Base-by-base conservation (phyloP, 2,113 vertebrate genomes). In the Tupaia chinensis region DNA sequence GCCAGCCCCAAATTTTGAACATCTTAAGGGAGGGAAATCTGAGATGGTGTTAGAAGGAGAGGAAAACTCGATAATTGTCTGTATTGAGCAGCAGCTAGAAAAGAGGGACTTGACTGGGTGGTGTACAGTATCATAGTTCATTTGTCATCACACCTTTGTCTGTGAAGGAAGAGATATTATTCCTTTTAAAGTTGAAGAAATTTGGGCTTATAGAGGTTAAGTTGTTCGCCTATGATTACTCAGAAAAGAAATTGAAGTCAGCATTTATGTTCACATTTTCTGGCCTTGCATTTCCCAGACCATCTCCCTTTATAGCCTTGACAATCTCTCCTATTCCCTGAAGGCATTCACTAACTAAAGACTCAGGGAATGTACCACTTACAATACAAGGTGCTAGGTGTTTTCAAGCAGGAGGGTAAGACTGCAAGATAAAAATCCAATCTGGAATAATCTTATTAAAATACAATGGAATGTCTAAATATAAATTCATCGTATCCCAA, bases 401-500 rank as follows among this genome's bases (percentile, higher is more conserved):
- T 54, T 84, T 84, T 66, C n/a, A 61, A 82, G 82, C 17, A 85
- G 22, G 63, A 11, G 8, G 0, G 74, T 3, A 58, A 92, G 13
- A 12, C 16, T 66, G n/a, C 7, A 5, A 53, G 63, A 80, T n/a
- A 74, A 92, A 94, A 60, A 15, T 4, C 2, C 6, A 66, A 29
- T 61, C 16, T 61, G 60, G 27, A 73, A 61, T 68, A 58, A 65
- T 56, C 54, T 13, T 78, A 3, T 69, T 32, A 69, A 96, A 74
- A 78, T 11, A 56, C 73, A 92, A 83, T 34, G 32, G 81, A 79
- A 63, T 25, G 54, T 95, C 14, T 66, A 63, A 93, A 76, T 72
- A 81, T 82, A n/a, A 72, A 77, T 80, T 91, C 34, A 87, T 95
- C 32, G 90, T 81, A 85, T 56, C 88, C 3, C 80, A 83, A 82